Evolutionary conservation across 2,113 vertebrate genomes (phyloP).

Genomic region (Dicrurus megarhynchus): DNA sequence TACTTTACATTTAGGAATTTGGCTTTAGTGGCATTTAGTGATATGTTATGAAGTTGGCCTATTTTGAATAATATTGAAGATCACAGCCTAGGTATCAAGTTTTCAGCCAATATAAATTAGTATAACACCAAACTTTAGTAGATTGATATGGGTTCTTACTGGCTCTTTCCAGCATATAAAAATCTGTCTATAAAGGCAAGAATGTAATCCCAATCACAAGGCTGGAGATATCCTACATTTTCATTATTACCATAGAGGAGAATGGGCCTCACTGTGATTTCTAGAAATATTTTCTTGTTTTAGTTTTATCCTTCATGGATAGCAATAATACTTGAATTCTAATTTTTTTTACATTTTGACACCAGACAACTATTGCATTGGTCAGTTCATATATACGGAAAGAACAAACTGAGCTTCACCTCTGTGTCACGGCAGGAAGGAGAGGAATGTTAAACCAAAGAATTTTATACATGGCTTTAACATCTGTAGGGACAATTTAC

Average conservation of each 20-base stretch:
- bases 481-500: background rate
- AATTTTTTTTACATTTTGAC: background rate
- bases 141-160: background rate
- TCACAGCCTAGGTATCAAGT: background rate
- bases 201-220: background rate
- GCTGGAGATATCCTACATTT: background rate
- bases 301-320: background rate
- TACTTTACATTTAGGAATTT: background rate
- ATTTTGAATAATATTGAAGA: background rate
- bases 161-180: background rate
- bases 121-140: background rate
- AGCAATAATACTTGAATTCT: background rate
- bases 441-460: background rate
- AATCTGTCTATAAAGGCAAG: background rate
- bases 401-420: background rate
- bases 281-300: background rate
- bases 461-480: background rate
- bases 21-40: background rate
- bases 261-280: background rate
- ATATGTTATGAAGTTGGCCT: background rate
- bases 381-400: background rate
- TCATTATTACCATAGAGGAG: background rate
- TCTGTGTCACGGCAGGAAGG: background rate
- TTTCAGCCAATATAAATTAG: background rate
- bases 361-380: background rate